phyloP scores from a whole-genome alignment of 2,797 vertebrate species.

The Psittacula echo region DNA sequence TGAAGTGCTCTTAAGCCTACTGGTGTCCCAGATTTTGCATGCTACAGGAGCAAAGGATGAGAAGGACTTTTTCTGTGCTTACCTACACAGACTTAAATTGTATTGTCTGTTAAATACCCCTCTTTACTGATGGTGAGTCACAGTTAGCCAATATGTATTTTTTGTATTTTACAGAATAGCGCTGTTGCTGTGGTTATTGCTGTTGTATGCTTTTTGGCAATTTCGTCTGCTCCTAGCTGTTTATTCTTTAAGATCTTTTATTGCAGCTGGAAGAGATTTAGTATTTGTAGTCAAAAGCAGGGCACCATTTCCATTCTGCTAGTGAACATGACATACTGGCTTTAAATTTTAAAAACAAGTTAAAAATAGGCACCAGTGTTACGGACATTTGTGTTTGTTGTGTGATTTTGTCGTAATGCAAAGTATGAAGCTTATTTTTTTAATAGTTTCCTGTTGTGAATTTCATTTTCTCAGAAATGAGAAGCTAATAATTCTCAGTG shows the following conservation, averaged over 20 bases:
- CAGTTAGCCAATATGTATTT: background rate
- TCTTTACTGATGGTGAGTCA: background rate
- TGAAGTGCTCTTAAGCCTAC: background rate
- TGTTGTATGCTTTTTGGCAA: background rate
- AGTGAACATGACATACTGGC: background rate
- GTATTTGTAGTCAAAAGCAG: background rate
- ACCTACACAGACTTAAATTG: background rate
- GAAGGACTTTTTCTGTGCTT: background rate
- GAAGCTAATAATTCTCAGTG: conserved; percentile 53
- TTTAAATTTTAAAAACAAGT: conserved; percentile 55
- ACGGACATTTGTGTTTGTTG: conserved; percentile 28
- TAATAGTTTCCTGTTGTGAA: conserved; percentile 58
- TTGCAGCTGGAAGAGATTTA: background rate
- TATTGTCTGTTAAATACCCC: background rate
- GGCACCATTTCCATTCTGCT: background rate
- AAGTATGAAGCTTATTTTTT: conserved; percentile 58
- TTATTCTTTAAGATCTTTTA: background rate
- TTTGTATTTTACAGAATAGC: background rate
- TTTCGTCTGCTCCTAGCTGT: background rate
- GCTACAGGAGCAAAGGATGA: background rate
- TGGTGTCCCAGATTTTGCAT: background rate
- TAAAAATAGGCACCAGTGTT: conserved; percentile 54
- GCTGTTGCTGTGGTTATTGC: background rate
- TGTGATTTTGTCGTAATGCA: conserved; percentile 37
- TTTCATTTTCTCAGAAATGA: conserved; percentile 60